Percentiles rank a stretch among this genome's conserved stretches.
Evolutionary conservation across 92 coral and sea anemone genomes (phyloP).

Genomic region (Scolanthus callimorphus): DNA sequence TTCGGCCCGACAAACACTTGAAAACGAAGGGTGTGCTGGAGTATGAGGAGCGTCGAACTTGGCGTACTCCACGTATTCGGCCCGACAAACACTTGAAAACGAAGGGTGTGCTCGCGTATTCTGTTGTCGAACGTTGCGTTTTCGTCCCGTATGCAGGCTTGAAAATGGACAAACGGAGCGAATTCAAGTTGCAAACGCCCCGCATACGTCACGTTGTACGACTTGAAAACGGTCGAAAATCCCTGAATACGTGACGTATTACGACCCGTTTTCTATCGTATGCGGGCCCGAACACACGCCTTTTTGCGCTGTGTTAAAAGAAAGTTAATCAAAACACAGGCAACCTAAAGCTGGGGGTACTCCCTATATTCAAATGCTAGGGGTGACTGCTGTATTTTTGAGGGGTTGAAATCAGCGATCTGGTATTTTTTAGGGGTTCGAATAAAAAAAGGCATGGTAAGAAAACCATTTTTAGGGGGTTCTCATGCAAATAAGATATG

Average conservation of each 20-base stretch:
- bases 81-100: background rate
- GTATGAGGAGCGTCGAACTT: background rate
- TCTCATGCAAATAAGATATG: too few species aligned
- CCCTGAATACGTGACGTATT: background rate
- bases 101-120: background rate
- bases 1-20: background rate
- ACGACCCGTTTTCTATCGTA: background rate
- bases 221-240: background rate
- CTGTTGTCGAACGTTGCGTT: background rate
- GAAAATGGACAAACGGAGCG: too few species aligned
- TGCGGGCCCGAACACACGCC: constrained; percentile 3
- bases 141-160: background rate
- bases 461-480: too few species aligned
- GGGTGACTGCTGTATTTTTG: too few species aligned
- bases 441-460: too few species aligned
- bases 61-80: background rate
- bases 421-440: too few species aligned
- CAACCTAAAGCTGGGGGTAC: too few species aligned
- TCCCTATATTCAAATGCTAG: too few species aligned
- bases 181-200: background rate
- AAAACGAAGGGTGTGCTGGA: background rate
- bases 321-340: too few species aligned
- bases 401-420: too few species aligned
- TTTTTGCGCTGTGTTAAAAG: constrained; percentile 6
- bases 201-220: background rate